These are phyloP conservation scores for Lasioglossum vierecki DNA, from an alignment of 2,888 invertebrate species.

Conservation along the genomic window DNA sequence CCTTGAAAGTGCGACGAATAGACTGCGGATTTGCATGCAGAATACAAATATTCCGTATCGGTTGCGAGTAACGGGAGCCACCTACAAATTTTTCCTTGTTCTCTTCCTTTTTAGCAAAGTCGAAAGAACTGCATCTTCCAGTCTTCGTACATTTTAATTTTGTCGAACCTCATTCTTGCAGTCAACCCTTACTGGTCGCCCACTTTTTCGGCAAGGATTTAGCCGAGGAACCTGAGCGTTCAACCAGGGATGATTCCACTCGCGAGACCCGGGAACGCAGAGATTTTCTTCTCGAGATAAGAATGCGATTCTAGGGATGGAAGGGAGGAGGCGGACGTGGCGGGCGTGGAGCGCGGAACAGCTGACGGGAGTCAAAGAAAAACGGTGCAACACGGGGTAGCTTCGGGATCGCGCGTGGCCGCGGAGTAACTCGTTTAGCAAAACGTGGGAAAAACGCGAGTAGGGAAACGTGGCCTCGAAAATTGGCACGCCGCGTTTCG, in stretches of 20 bases:
- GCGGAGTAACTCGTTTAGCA: constrained; percentile 17
- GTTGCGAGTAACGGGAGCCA: neutral
- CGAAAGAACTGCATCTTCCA: no score
- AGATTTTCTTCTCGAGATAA: constrained; percentile 5
- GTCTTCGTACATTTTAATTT: neutral
- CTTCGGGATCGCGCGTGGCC: constrained; percentile 24
- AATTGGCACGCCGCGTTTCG: constrained; percentile 35
- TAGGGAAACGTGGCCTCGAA: constrained; percentile 20
- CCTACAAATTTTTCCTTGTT: neutral
- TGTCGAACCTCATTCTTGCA: no score
- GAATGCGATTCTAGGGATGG: neutral
- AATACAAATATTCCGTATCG: neutral
- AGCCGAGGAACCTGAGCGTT: neutral
- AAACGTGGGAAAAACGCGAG: constrained; percentile 34
- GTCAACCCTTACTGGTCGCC: no score
- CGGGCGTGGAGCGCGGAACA: constrained; percentile 10
- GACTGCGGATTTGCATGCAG: neutral
- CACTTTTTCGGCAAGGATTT: constrained; percentile 26
- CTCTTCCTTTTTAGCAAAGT: no score
- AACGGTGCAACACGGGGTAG: constrained; percentile 1
- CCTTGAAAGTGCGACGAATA: neutral
- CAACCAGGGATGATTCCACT: neutral
- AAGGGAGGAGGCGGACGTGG: neutral
- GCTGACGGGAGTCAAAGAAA: constrained; percentile 4
- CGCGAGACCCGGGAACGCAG: neutral